These are phyloP conservation scores for Oncorhynchus clarkii DNA, from an alignment of 2,113 vertebrate species.

Conservation along the genomic window DNA sequence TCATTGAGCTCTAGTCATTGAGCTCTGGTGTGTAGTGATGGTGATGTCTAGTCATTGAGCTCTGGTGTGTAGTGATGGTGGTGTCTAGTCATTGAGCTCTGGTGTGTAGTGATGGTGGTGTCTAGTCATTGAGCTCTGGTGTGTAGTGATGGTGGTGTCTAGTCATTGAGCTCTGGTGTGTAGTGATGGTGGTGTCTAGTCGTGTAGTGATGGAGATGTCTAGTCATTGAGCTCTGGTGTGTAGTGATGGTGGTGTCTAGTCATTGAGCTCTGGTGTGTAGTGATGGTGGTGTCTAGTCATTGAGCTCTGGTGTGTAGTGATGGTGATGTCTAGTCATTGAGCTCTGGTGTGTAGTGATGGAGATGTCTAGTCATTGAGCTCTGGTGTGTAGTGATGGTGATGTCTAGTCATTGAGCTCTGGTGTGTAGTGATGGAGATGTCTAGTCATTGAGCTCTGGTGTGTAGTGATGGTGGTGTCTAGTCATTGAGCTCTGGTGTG, in stretches of 20 bases:
- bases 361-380: conserved; percentile 23
- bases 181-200: too few relatives aligned
- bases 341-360: conserved; percentile 45
- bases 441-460: conserved; percentile 27
- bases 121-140: too few relatives aligned
- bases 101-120: too few relatives aligned
- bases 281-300: conserved; percentile 25
- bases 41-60: too few relatives aligned
- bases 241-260: conserved; percentile 36
- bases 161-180: too few relatives aligned
- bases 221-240: conserved; percentile 37
- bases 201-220: too few relatives aligned
- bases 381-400: conserved; percentile 48
- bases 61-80: too few relatives aligned
- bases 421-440: too few relatives aligned
- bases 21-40: too few relatives aligned
- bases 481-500: conserved; percentile 17
- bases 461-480: conserved; percentile 42
- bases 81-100: too few relatives aligned
- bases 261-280: conserved; percentile 45
- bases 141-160: too few relatives aligned
- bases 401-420: conserved; percentile 8
- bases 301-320: conserved; percentile 49
- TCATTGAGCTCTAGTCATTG: too few relatives aligned
- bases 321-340: conserved; percentile 27